Evolutionary conservation across 2,113 vertebrate species (phyloP).

Genomic region (Corythornis cristatus): DNA sequence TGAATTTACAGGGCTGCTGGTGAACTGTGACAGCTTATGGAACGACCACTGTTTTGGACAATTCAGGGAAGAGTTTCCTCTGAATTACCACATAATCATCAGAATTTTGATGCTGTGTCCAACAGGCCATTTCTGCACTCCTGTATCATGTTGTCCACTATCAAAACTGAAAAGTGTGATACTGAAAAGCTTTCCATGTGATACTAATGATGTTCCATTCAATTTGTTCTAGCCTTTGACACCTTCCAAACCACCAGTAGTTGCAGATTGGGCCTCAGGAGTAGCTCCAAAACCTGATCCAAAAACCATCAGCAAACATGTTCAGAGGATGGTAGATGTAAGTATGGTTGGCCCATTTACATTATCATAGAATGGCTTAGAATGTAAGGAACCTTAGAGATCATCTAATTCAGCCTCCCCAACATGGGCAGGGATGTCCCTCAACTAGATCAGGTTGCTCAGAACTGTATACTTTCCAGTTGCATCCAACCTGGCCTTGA

Average conservation of each 20-base stretch:
- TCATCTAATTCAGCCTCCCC: too few relatives aligned
- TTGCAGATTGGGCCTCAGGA: slow-evolving; percentile 94
- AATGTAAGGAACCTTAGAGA: too few relatives aligned
- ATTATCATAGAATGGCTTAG: not conserved
- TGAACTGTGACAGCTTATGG: not conserved
- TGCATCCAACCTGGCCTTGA: too few relatives aligned
- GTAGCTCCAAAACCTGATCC: slow-evolving; percentile 92
- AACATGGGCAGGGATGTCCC: too few relatives aligned
- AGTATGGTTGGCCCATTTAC: slow-evolving; percentile 57
- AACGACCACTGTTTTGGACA: not conserved
- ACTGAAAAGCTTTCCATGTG: not conserved
- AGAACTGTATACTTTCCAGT: too few relatives aligned
- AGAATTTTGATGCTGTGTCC: not conserved
- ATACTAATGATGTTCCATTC: not conserved
- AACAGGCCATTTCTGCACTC: not conserved
- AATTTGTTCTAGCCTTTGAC: slow-evolving; percentile 84
- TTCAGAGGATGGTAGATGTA: slow-evolving; percentile 97
- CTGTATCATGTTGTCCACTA: not conserved
- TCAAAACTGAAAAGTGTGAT: not conserved
- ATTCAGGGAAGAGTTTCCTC: not conserved
- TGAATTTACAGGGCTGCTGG: not conserved
- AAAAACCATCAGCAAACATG: slow-evolving; percentile 94
- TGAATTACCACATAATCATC: not conserved
- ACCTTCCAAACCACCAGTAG: slow-evolving; percentile 89
- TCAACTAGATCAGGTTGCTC: too few relatives aligned